A percentile compares a stretch with the other conserved stretches of the same genome.
phyloP scores from a whole-genome alignment of 2,113 vertebrate genomes.

The Lathamus discolor region DNA sequence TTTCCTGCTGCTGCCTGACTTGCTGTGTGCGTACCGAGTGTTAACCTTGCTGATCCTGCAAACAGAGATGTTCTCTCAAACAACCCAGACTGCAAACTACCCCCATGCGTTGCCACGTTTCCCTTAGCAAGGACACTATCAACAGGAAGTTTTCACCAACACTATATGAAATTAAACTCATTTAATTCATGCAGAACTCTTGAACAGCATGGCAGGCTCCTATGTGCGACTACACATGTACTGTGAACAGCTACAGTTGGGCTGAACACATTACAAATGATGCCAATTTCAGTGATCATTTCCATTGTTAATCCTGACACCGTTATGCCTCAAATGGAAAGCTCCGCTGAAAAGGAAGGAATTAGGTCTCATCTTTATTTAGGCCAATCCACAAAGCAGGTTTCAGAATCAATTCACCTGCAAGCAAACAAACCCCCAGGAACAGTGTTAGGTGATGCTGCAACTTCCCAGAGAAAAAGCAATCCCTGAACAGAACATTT shows the following conservation, averaged over 20 bases:
- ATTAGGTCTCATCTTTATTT: neutral
- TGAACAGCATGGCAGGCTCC: neutral
- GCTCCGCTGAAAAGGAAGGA: neutral
- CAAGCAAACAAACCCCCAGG: neutral
- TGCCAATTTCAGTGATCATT: neutral
- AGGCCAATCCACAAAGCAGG: neutral
- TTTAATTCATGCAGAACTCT: neutral
- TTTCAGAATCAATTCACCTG: neutral
- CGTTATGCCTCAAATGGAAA: neutral
- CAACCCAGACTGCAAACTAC: neutral
- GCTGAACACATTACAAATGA: neutral
- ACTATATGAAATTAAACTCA: neutral
- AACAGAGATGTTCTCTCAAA: neutral
- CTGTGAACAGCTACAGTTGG: neutral
- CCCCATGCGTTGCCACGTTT: rapidly evolving
- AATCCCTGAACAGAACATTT: neutral
- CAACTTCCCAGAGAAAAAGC: neutral
- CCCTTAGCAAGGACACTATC: neutral
- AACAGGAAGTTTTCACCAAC: neutral
- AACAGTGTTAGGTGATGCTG: neutral
- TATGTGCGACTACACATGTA: rapidly evolving
- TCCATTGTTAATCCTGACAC: neutral
- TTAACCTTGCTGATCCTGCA: neutral
- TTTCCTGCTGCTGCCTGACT: neutral
- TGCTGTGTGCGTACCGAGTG: rapidly evolving